Conservation (phyloP, 2,113 vertebrate species). For the Centropus unirufus region DNA sequence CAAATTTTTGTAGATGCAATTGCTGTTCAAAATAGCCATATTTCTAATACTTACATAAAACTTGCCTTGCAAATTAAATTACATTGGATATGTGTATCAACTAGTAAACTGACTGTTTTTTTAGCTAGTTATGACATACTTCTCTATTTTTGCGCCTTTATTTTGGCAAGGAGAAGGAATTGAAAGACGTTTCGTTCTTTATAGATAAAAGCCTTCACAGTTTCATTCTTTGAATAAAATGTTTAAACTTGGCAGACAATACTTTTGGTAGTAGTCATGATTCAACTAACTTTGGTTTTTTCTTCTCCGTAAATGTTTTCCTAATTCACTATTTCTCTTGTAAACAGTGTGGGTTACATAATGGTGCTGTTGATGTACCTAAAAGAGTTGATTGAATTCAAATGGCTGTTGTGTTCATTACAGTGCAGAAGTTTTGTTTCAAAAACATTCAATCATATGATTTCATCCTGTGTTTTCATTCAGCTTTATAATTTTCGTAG, state of each 20-base stretch:
- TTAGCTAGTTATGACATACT: neutral
- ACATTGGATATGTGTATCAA: neutral
- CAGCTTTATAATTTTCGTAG: neutral
- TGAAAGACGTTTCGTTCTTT: conserved; percentile 56
- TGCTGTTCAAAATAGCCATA: neutral
- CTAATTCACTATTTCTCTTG: neutral
- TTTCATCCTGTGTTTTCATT: neutral
- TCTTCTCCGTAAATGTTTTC: neutral
- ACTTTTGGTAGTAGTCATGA: neutral
- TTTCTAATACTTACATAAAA: neutral
- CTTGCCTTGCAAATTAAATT: neutral
- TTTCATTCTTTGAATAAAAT: neutral
- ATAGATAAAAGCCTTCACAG: conserved; percentile 14
- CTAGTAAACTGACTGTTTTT: neutral
- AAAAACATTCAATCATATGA: neutral
- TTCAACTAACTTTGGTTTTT: neutral
- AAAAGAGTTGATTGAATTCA: neutral
- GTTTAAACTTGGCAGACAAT: neutral
- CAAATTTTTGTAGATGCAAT: neutral
- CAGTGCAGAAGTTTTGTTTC: neutral
- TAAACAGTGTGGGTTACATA: neutral
- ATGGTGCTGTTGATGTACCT: neutral
- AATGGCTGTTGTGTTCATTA: neutral
- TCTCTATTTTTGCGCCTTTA: conserved; percentile 12
- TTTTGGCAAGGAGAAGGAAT: conserved; percentile 27